Evolutionary conservation across 2,888 invertebrate genomes (phyloP), one percentile per base, ranked within the genome.

Genomic region (Pachycephus smyrnensis): DNA sequence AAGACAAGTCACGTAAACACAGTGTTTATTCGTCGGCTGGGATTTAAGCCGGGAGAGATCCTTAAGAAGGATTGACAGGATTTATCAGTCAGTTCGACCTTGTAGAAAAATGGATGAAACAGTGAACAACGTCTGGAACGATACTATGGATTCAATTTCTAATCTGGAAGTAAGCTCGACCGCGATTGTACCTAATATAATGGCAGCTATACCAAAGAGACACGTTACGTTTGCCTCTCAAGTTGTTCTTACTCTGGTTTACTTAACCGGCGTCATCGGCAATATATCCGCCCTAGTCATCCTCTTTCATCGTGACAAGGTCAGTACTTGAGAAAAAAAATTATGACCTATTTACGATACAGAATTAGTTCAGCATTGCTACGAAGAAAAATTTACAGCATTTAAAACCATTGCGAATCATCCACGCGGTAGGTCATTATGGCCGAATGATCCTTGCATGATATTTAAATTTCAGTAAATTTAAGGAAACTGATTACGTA

Each of bases 261-360:
- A 95, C 86, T 89, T 93, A 4, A 91, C 95, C 31, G 97, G 97
- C 1, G 94, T 95, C 68, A 84, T 95, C 36, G 97, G 96, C 6
- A 97, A 97, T 88, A 92, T 95, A 12, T 93, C 95, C n/a, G 97
- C 97, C 11, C 93, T 97, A 76, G 92, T 95, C 76, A 95, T 96
- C 82, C 93, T 97, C 85, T 93, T 95, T 86, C 93, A 94, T 81
- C 94, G 94, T 0, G 95, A 96, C 91, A 93, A 95, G 84, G 94
- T 91, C 75, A 73, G 84, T 82, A 11, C 31, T 35, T n/a, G 30
- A 6, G 73, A 23, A n/a, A 15, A 11, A 15, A 69, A 37, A 68
- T 73, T 75, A 73, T 33, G 3, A 36, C 69, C 74, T 71, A 69
- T 68, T 31, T 12, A n/a, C 33, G 15, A 40, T 6, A 55, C 23